A percentile compares a stretch with the other conserved stretches of the same genome.
phyloP scores from a whole-genome alignment of 2,888 invertebrate species.

The Drosophila anomalata region DNA sequence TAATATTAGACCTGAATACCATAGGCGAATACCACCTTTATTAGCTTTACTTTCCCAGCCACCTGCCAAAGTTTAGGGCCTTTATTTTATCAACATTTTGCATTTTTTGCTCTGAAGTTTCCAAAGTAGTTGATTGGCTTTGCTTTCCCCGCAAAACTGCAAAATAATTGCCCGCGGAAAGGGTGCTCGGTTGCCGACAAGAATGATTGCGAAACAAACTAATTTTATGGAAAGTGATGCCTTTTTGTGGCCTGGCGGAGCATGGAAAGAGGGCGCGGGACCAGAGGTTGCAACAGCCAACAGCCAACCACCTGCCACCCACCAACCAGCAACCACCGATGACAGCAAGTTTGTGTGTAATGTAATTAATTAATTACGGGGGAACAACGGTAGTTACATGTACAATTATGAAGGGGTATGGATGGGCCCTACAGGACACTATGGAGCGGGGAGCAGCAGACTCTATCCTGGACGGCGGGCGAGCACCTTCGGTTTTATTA shows the following conservation, averaged over 20 bases:
- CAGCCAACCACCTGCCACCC: background rate
- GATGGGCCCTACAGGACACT: slow-evolving; percentile 1
- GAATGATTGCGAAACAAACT: slow-evolving; percentile 64
- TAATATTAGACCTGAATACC: slow-evolving; percentile 33
- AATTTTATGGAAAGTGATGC: slow-evolving; percentile 77
- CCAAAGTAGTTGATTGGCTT: slow-evolving; percentile 77
- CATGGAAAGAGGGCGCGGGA: background rate
- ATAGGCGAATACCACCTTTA: slow-evolving; percentile 32
- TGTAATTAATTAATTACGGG: slow-evolving; percentile 80
- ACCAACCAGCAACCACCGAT: slow-evolving; percentile 49
- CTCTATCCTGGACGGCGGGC: background rate
- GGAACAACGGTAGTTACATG: slow-evolving; percentile 65
- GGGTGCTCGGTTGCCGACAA: background rate
- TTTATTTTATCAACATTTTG: slow-evolving; percentile 69
- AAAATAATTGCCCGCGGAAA: slow-evolving; percentile 71
- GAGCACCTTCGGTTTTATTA: slow-evolving; percentile 36
- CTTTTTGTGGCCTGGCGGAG: slow-evolving; percentile 36
- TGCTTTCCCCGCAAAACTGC: slow-evolving; percentile 75
- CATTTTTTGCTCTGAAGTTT: slow-evolving; percentile 62
- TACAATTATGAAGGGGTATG: slow-evolving; percentile 24
- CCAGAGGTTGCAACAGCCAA: slow-evolving; percentile 4
- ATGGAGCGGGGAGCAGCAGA: background rate
- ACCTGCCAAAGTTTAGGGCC: slow-evolving; percentile 21
- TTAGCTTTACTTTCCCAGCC: slow-evolving; percentile 35
- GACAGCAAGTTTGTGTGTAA: slow-evolving; percentile 77